phyloP scores from a whole-genome alignment of 1,140 invertebrate genomes.

The Hyphantria cunea region DNA sequence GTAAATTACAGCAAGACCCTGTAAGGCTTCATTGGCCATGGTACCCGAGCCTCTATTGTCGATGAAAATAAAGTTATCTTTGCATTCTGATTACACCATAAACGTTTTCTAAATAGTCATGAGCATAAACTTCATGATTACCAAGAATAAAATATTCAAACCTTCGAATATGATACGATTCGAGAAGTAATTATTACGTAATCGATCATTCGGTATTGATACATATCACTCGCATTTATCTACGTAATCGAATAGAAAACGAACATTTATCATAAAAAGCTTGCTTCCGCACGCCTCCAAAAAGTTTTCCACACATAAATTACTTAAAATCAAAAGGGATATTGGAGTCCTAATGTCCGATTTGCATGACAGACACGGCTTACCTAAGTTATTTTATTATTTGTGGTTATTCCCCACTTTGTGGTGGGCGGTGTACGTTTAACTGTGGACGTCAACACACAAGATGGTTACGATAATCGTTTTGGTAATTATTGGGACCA shows the following conservation, averaged over 20 bases:
- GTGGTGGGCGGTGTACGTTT: slow-evolving; percentile 63
- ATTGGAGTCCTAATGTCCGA: slow-evolving; percentile 67
- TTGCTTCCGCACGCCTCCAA: slow-evolving; percentile 41
- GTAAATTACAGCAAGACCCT: too few relatives aligned
- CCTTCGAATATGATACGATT: slow-evolving; percentile 30
- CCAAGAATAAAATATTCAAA: slow-evolving; percentile 30
- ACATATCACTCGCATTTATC: slow-evolving; percentile 57
- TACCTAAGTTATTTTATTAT: slow-evolving; percentile 65
- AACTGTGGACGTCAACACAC: slow-evolving; percentile 65
- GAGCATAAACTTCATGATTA: slow-evolving; percentile 27
- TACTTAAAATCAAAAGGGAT: slow-evolving; percentile 77
- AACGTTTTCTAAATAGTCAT: slow-evolving; percentile 15
- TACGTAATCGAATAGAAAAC: slow-evolving; percentile 66
- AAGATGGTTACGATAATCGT: slow-evolving; percentile 57
- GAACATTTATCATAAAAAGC: slow-evolving; percentile 62
- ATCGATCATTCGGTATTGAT: slow-evolving; percentile 62
- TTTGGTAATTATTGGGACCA: slow-evolving; percentile 64
- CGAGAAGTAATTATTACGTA: slow-evolving; percentile 37
- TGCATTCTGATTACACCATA: neutral
- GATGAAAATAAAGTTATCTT: slow-evolving; percentile 13
- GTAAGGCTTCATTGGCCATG: too few relatives aligned
- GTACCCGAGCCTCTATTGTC: neutral
- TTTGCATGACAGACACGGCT: slow-evolving; percentile 61
- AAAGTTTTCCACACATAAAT: slow-evolving; percentile 65
- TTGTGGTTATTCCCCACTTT: slow-evolving; percentile 53